phyloP scores from a whole-genome alignment of 2,888 invertebrate genomes.

The Scaeva pyrastri region DNA sequence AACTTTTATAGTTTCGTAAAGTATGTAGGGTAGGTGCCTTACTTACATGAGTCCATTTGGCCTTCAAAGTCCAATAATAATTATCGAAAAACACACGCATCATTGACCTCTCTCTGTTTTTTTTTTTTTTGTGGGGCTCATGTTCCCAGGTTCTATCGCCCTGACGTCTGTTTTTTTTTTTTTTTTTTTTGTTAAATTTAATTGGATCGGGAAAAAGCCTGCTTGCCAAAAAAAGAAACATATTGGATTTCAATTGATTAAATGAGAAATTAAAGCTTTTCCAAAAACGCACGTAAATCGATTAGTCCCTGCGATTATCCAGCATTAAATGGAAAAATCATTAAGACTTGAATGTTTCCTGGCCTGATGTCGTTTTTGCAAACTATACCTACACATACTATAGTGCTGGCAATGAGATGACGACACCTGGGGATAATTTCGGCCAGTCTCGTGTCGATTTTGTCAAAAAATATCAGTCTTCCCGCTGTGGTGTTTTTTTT shows the following conservation, averaged over 20 bases:
- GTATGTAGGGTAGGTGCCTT: not conserved
- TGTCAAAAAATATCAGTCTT: too few species aligned
- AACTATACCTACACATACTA: not conserved
- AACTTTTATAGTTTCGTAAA: conserved; percentile 5
- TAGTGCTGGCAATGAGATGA: too few species aligned
- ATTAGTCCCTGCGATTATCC: conserved; percentile 1
- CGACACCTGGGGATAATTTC: too few species aligned
- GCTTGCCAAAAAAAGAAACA: not conserved
- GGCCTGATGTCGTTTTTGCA: not conserved
- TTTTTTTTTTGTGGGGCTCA: too few species aligned
- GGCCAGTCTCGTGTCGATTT: too few species aligned
- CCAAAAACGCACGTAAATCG: conserved; percentile 13
- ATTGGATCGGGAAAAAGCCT: not conserved
- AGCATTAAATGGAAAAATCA: conserved; percentile 13
- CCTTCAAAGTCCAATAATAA: not conserved
- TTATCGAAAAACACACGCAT: not conserved
- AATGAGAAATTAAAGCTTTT: not conserved
- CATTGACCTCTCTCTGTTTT: conserved; percentile 1
- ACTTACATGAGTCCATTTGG: too few species aligned
- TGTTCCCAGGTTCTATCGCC: not conserved
- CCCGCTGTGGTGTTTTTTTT: too few species aligned
- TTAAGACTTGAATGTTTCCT: not conserved
- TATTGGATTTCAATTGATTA: conserved; percentile 21
- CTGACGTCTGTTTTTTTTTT: not conserved
- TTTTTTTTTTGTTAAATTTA: not conserved